Conservation (phyloP, 2,113 vertebrate species). For the Talpa occidentalis region DNA sequence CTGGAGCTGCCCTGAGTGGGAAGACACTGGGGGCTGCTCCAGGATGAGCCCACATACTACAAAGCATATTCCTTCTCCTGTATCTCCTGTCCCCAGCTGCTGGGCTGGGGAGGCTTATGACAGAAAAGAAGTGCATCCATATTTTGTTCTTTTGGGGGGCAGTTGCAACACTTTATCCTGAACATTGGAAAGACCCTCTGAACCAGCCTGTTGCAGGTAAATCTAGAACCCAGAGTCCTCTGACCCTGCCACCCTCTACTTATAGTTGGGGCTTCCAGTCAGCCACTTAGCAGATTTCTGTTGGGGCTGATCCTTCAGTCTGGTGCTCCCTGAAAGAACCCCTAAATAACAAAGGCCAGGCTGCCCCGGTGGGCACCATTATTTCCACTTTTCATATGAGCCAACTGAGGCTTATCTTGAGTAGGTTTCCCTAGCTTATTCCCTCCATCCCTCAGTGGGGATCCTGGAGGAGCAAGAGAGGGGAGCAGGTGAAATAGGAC, state of each 20-base stretch:
- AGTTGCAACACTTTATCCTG: not conserved
- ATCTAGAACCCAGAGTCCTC: not conserved
- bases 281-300: too few relatives aligned
- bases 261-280: too few relatives aligned
- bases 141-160: not conserved
- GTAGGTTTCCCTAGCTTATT: not conserved
- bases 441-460: not conserved
- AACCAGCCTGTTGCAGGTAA: not conserved
- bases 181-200: not conserved
- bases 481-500: not conserved
- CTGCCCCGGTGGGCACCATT: not conserved
- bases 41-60: too few relatives aligned
- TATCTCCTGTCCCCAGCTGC: too few relatives aligned
- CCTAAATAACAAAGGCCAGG: not conserved
- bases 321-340: not conserved
- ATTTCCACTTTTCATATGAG: not conserved
- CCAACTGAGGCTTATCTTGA: not conserved
- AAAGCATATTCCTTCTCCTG: too few relatives aligned
- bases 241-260: accelerated
- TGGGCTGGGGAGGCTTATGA: not conserved
- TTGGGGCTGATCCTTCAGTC: too few relatives aligned
- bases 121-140: too few relatives aligned
- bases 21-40: not conserved
- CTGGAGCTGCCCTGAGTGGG: too few relatives aligned
- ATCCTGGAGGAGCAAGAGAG: not conserved